Percentiles rank a stretch among this genome's conserved stretches.
Conservation (phyloP, 2,888 invertebrate genomes). For the Perizoma flavofasciatum region DNA sequence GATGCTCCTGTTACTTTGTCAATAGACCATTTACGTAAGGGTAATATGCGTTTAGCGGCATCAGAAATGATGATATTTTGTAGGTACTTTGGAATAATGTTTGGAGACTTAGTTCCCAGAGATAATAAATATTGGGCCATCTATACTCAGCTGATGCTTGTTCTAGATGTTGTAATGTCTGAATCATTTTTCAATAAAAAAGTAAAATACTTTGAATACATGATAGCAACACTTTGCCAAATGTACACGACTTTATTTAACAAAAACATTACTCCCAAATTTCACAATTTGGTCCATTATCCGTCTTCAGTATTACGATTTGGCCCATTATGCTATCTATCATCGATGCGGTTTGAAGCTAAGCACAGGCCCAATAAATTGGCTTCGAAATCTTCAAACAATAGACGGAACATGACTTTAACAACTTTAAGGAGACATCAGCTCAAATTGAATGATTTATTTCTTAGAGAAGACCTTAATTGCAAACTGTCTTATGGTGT, state of each 20-base stretch:
- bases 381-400: no score
- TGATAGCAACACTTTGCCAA: constrained; percentile 29
- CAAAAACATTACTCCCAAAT: no score
- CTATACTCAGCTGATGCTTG: not conserved
- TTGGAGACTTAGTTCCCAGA: not conserved
- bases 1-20: no score
- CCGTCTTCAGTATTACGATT: no score
- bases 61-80: not conserved
- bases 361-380: constrained; percentile 3
- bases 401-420: no score
- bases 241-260: constrained; percentile 11
- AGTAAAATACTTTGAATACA: not conserved
- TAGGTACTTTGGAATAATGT: not conserved
- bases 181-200: constrained; percentile 16
- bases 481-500: no score
- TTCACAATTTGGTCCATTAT: no score
- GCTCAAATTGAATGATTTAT: no score
- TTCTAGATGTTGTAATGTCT: not conserved
- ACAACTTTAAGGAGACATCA: no score
- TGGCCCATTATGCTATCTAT: not conserved
- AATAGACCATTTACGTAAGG: no score
- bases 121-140: not conserved
- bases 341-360: constrained; percentile 2
- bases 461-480: no score
- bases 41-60: no score